A percentile compares a stretch with the other conserved stretches of the same genome.
phyloP scores from a whole-genome alignment of 2,797 vertebrate genomes.

The Rallus crepitans region DNA sequence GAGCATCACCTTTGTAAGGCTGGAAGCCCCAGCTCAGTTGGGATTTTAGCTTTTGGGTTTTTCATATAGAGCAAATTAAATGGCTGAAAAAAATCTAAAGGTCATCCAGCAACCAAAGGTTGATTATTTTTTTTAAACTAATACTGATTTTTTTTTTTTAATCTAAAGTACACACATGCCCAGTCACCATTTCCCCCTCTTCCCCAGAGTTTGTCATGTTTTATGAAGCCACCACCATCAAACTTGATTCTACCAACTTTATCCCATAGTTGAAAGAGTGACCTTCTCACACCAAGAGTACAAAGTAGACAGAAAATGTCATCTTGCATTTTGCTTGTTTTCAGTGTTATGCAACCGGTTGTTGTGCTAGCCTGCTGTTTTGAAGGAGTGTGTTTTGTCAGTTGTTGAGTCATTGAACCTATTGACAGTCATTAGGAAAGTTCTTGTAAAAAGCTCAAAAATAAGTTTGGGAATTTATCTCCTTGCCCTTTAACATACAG shows the following conservation, averaged over 20 bases:
- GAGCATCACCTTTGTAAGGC: conserved; percentile 60
- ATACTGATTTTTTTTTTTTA: conserved; percentile 4
- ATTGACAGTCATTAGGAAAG: not conserved
- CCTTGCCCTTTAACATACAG: not conserved
- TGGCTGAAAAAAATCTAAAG: conserved; percentile 27
- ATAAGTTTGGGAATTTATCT: not conserved
- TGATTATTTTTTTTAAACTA: not conserved
- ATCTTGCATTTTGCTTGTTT: not conserved
- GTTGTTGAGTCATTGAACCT: not conserved
- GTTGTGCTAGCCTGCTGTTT: not conserved
- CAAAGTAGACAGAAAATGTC: not conserved
- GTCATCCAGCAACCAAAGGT: conserved; percentile 17
- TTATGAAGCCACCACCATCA: not conserved
- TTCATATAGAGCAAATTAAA: conserved; percentile 51
- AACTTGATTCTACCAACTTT: not conserved
- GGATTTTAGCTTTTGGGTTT: conserved; percentile 57
- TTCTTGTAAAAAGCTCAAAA: not conserved
- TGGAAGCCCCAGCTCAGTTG: conserved; percentile 14
- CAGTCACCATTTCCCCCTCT: too few species aligned
- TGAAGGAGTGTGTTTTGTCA: not conserved
- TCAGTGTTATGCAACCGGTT: not conserved
- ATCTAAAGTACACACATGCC: not conserved
- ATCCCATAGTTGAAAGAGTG: not conserved
- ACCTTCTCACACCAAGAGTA: not conserved
- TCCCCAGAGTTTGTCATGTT: not conserved